Evolutionary conservation across 2,797 vertebrate species (phyloP), one percentile per base, ranked within the genome.

Genomic region (Poecilia wingei): DNA sequence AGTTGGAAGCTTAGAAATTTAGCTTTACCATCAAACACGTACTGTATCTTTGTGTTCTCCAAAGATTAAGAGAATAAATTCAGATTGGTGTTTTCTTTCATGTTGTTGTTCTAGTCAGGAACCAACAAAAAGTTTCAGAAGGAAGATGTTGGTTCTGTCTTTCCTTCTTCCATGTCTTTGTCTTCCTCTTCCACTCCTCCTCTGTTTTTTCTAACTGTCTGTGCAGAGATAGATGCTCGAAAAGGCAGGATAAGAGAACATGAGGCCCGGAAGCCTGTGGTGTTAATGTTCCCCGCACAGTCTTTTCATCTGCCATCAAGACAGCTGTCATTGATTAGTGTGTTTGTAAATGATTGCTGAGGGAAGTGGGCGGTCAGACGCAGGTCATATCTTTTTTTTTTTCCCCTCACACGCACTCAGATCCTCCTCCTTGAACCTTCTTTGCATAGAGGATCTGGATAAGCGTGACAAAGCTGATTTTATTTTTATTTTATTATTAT

Each of bases 311-410:
- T 82, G 87, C 75, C 85, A 93, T 93, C 83, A 81, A 59, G 85
- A 78, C 94, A 94, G 90, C 93, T 94, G 94, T 79, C 90, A 93
- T 91, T 94, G 94, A 92, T 95, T 92, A 93, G 89, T 86, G 84
- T 87, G 84, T 92, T 94, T 93, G 88, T 82, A 75, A 91, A 92
- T 91, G 86, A 91, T 91, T 93, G 86, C 88, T 90, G 78, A 81
- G 75, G 89, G 92, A 94, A 91, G 91, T 93, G 91, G 90, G 90
- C 94, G 91, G 91, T 93, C 92, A 94, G 92, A 86, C 79, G 64
- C 83, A 82, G 91, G 89, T 94, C 93, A 94, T 79, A 81, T 87
- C 53, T 77, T 75, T 53, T 51, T 80, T 75, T 55, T 41, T 41
- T 41, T 1, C 57, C 61, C 45, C 61, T 20, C 71, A 22, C 51